Base-by-base conservation (phyloP, 2,797 vertebrate species). In the Varecia variegata region DNA sequence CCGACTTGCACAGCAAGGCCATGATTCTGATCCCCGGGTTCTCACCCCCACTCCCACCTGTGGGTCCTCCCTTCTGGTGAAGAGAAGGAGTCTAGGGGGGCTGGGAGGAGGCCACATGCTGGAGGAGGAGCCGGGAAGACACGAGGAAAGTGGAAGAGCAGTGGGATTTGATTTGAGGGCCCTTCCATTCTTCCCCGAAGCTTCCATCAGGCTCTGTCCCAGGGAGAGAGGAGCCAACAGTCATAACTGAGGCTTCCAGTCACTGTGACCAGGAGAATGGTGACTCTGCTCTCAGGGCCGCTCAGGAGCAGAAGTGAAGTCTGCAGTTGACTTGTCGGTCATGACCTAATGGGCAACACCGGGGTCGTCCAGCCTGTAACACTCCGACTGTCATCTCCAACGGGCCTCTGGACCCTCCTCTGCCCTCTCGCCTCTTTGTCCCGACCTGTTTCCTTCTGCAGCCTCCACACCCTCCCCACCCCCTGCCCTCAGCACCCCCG, bases 1-100 rank as follows among this genome's bases (percentile, higher is more conserved):
- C 99, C 38, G 99, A 99, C 93, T 99, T 99, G 99, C 99, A 99
- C 0, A 99, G 99, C 74, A 99, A 92, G 21, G 99, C 98, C 30
- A 99, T 98, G 18, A 99, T 68, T 23, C 23, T 52, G 6, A 40
- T 47, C 47, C 43, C 21, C 17, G 40, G 18, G 40, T 18, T 38
- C 56, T 43, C 50, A 47, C 9, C 73, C 50, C 8, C 1, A 11
- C 56, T n/a, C 18, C 2, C 47, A 38, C 3, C 2, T 17, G 20
- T 18, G 58, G 50, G 43, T n/a, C 80, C 70, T 74, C 50, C 45
- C 62, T 87, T 77, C 77, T n/a, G 4, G 40, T 21, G 27, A 21
- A 43, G 50, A 50, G 32, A 35, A n/a, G 58, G 65, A 27, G 7
- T 40, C 52, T 58, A 67, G 17, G 11, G 14, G 65, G 25, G 18